Base-by-base conservation (phyloP, 2,113 vertebrate genomes). In the Percopsis transmontana region DNA sequence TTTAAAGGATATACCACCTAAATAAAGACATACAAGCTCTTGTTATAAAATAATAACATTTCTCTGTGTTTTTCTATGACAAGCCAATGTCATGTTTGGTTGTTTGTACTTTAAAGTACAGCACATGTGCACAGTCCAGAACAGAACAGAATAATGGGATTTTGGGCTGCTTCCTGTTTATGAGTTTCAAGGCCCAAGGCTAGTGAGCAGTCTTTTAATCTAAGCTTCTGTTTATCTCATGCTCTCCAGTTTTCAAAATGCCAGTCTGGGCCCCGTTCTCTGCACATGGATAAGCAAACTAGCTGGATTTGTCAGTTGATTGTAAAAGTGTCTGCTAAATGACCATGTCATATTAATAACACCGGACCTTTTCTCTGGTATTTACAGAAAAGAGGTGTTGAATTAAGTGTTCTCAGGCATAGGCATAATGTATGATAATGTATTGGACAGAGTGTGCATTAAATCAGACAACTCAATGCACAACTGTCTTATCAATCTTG, bases 181-280 rank as follows among this genome's bases (percentile, higher is more conserved):
- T 77, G 72, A 72, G 61, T 66, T 79, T 69, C 24, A 59, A 68
- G 71, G 84, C 81, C 63, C 84, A 84, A 78, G 60, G 59, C 70
- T 63, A 68, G 54, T 20, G 62, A 72, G 76, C 47, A 66, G 24
- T 59, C 56, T 73, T 81, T 68, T 80, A 76, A 80, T 86, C 77
- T 63, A 20, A 44, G 68, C 61, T 47, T 77, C 15, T 62, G 68
- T 63, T 75, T 75, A 47, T 81, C 77, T 77, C 41, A 42, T 14
- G 70, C 63, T 74, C 38, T 5, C 7, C 53, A 33, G 24, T 72
- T 84, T 62, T 71, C 5, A 76, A 73, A 63, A 68, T 20, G 16
- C 45, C 12, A 66, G 53, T 56, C 52, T 68, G 58, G 51, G 27
- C 27, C 27, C 5, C 5, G 27, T 33, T 33, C 27, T 33, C 27